Conservation (phyloP, 2,888 invertebrate genomes). For the Eupithecia tripunctaria region DNA sequence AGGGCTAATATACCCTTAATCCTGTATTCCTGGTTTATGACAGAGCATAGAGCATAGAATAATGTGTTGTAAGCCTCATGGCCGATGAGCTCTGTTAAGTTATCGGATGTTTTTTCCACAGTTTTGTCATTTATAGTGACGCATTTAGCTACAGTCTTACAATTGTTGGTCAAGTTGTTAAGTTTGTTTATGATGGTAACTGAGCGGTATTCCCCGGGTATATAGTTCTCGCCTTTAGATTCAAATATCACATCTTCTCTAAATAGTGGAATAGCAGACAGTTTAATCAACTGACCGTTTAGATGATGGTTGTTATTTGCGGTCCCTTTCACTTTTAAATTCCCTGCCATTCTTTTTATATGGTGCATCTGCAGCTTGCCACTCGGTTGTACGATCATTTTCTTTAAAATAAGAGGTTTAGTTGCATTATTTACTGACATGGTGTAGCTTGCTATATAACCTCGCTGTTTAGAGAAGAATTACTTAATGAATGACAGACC, state of each 20-base stretch:
- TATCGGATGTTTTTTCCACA: slow-evolving; percentile 62
- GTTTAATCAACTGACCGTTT: slow-evolving; percentile 13
- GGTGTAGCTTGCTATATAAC: neutral
- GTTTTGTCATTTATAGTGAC: slow-evolving; percentile 35
- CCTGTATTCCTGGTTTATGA: slow-evolving; percentile 65
- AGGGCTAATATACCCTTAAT: slow-evolving; percentile 64
- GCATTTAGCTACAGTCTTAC: slow-evolving; percentile 62
- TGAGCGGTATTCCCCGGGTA: slow-evolving; percentile 58
- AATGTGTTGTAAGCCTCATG: slow-evolving; percentile 67
- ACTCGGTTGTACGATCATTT: slow-evolving; percentile 10
- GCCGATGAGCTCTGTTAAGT: slow-evolving; percentile 63
- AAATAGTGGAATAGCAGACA: slow-evolving; percentile 29
- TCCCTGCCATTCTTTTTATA: neutral
- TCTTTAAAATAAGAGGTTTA: slow-evolving; percentile 22
- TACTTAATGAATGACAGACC: neutral
- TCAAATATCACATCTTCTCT: slow-evolving; percentile 61
- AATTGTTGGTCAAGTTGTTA: slow-evolving; percentile 52
- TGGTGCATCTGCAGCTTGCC: neutral
- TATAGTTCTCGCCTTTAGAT: slow-evolving; percentile 56
- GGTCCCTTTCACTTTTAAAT: neutral
- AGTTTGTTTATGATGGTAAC: slow-evolving; percentile 57
- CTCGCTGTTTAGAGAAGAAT: neutral
- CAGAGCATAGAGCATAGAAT: slow-evolving; percentile 64
- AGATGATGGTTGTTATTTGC: neutral
- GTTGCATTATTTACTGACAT: slow-evolving; percentile 12